These are phyloP conservation scores for Bombus waltoni DNA, from an alignment of 1,140 invertebrate species.

Conservation along the genomic window DNA sequence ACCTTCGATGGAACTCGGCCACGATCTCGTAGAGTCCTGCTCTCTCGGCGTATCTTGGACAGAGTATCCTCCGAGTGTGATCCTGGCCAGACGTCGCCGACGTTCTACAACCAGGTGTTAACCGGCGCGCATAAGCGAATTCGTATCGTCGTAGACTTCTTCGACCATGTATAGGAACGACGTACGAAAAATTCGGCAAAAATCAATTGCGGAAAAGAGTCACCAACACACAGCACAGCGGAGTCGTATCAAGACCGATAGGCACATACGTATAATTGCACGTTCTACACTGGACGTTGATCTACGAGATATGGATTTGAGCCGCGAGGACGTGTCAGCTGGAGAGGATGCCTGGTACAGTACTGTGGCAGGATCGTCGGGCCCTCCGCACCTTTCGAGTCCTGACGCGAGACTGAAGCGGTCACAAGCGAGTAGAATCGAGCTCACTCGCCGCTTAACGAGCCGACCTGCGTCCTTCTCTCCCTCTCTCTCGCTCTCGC, in stretches of 20 bases:
- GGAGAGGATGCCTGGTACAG: not conserved
- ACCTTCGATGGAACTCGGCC: not conserved
- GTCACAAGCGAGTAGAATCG: conserved; percentile 42
- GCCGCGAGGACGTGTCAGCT: not conserved
- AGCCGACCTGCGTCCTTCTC: conserved; percentile 33
- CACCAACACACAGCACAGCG: conserved; percentile 21
- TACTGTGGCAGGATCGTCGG: conserved; percentile 11
- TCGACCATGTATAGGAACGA: too few species aligned
- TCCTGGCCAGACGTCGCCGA: conserved; percentile 49
- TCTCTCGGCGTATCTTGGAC: not conserved
- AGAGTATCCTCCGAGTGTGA: conserved; percentile 50
- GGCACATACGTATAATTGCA: not conserved
- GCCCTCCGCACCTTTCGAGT: conserved; percentile 73
- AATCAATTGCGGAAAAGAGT: not conserved
- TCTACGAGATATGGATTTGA: not conserved
- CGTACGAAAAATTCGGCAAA: too few species aligned
- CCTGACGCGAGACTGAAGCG: conserved; percentile 74
- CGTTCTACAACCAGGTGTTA: conserved; percentile 29
- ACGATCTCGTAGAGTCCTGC: not conserved
- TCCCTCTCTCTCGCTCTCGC: conserved; percentile 33
- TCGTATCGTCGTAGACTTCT: not conserved
- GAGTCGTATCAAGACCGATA: not conserved
- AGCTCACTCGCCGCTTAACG: conserved; percentile 50
- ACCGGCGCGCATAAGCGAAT: not conserved
- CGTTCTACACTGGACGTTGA: not conserved